Conservation (phyloP, 2,113 vertebrate species). For the Cryptomyrus ogoouensis region DNA sequence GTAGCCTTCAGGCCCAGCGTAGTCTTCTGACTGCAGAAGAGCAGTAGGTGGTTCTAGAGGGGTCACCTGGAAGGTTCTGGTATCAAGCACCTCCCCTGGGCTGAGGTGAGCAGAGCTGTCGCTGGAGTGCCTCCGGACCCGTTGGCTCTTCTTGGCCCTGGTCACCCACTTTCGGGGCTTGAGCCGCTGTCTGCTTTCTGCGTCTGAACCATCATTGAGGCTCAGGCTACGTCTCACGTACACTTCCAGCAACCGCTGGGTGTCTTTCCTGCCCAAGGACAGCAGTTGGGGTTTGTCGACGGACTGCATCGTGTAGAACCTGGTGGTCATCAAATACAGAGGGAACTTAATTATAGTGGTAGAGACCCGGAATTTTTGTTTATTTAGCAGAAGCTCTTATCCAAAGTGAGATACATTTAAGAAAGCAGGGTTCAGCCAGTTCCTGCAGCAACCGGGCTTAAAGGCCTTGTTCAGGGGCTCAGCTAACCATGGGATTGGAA, state of each 20-base stretch:
- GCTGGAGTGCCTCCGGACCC: slow-evolving; percentile 26
- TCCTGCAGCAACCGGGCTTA: neutral
- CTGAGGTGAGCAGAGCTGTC: slow-evolving; percentile 21
- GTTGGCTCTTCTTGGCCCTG: neutral
- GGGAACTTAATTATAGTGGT: neutral
- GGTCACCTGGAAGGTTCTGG: neutral
- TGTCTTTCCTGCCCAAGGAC: slow-evolving; percentile 47
- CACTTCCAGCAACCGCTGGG: slow-evolving; percentile 52
- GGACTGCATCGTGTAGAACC: neutral
- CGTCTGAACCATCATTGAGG: slow-evolving; percentile 14
- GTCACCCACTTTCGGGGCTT: neutral
- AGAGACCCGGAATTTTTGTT: neutral
- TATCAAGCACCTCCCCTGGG: neutral
- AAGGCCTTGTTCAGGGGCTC: neutral
- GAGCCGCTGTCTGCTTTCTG: neutral
- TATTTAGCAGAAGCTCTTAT: neutral
- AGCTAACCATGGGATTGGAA: neutral
- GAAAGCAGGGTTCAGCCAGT: neutral
- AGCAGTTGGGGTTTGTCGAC: slow-evolving; percentile 32
- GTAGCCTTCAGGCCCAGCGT: neutral
- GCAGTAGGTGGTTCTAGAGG: neutral
- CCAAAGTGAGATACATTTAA: neutral
- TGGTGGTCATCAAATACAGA: neutral
- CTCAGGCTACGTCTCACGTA: slow-evolving; percentile 44
- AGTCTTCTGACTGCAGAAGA: neutral